These are phyloP conservation scores for Pedetes capensis DNA, from an alignment of 2,113 vertebrate genomes.

Conservation along the genomic window DNA sequence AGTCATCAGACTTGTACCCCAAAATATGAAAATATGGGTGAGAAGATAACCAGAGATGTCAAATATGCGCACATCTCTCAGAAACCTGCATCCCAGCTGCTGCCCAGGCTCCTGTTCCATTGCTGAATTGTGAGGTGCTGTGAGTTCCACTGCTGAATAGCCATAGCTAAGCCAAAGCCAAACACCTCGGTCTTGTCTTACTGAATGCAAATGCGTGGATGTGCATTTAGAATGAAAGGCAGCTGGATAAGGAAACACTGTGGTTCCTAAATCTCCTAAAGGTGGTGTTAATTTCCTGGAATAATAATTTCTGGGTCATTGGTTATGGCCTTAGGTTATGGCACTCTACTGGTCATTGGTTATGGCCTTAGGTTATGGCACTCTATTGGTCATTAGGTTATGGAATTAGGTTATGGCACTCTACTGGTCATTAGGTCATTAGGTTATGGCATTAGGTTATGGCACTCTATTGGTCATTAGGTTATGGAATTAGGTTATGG, in stretches of 20 bases:
- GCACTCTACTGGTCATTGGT: too few species aligned
- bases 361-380: too few species aligned
- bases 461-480: slow-evolving; percentile 56
- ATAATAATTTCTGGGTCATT: slow-evolving; percentile 74
- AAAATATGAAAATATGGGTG: background rate
- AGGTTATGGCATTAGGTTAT: too few species aligned
- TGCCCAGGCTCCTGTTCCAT: rapidly evolving
- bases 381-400: too few species aligned
- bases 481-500: too few species aligned
- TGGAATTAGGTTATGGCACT: too few species aligned
- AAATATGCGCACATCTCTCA: rapidly evolving
- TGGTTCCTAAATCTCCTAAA: slow-evolving; percentile 76
- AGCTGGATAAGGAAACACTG: slow-evolving; percentile 48
- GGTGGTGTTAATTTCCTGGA: slow-evolving; percentile 80
- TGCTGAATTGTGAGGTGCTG: too few species aligned
- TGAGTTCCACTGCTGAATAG: background rate
- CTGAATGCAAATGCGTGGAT: slow-evolving; percentile 67
- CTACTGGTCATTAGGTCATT: too few species aligned
- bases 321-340: too few species aligned
- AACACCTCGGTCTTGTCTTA: slow-evolving; percentile 26
- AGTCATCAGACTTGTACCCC: background rate
- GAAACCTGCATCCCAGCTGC: background rate
- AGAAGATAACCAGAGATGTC: background rate
- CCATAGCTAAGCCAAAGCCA: slow-evolving; percentile 61
- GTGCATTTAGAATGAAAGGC: slow-evolving; percentile 69